Evolutionary conservation across 2,797 vertebrate genomes (phyloP).

Genomic region (Telmatherina bonti): DNA sequence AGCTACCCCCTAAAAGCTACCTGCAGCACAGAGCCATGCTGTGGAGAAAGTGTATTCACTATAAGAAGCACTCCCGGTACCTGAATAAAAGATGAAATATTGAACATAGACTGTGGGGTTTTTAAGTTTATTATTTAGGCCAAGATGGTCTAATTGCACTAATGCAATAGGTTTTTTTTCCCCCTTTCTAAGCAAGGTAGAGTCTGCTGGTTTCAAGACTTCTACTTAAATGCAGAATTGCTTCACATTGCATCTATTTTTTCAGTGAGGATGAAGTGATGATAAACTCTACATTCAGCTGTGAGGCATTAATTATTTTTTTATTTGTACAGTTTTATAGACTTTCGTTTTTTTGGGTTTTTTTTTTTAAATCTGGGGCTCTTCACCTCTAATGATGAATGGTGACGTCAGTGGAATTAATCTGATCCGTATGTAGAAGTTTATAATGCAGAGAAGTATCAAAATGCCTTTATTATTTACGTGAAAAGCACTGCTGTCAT

Average conservation of each 20-base stretch:
- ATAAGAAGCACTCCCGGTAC: slow-evolving; percentile 80
- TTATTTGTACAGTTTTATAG: slow-evolving; percentile 78
- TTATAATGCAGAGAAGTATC: slow-evolving; percentile 71
- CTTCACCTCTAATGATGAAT: slow-evolving; percentile 71
- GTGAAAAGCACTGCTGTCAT: slow-evolving; percentile 58
- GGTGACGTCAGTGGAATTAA: slow-evolving; percentile 40
- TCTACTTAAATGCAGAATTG: slow-evolving; percentile 52
- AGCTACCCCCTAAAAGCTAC: slow-evolving; percentile 83
- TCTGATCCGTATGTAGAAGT: slow-evolving; percentile 71
- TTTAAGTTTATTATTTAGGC: slow-evolving; percentile 86
- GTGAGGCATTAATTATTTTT: slow-evolving; percentile 83
- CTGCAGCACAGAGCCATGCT: slow-evolving; percentile 79
- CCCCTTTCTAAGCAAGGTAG: slow-evolving; percentile 25
- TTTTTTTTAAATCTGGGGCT: slow-evolving; percentile 74
- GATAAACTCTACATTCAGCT: slow-evolving; percentile 67
- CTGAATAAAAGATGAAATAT: slow-evolving; percentile 88
- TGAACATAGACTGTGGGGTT: slow-evolving; percentile 80
- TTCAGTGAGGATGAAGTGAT: slow-evolving; percentile 30
- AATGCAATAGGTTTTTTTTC: slow-evolving; percentile 74
- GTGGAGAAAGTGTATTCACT: slow-evolving; percentile 69
- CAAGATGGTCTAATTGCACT: slow-evolving; percentile 83
- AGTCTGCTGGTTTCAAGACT: slow-evolving; percentile 49
- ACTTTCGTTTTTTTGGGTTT: too few species aligned
- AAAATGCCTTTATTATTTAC: slow-evolving; percentile 62
- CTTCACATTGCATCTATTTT: slow-evolving; percentile 61